phyloP scores from a whole-genome alignment of 2,113 vertebrate species.

The Gobio gobio region DNA sequence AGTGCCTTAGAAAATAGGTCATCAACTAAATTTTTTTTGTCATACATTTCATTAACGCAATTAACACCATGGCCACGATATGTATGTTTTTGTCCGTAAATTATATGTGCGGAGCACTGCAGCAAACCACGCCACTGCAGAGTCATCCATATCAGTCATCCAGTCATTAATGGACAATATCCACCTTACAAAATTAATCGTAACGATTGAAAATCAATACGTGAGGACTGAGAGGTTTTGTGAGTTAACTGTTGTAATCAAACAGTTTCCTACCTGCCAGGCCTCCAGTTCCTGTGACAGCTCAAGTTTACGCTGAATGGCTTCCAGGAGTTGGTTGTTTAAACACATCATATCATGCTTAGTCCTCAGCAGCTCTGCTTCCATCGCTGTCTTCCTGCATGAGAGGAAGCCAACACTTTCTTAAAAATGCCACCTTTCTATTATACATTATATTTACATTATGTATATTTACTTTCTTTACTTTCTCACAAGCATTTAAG shows the following conservation, averaged over 20 bases:
- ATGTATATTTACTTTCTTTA: not conserved
- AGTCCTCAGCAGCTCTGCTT: conserved; percentile 78
- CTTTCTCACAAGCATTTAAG: not conserved
- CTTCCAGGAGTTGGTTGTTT: conserved; percentile 85
- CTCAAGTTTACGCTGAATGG: conserved; percentile 83
- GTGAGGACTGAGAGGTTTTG: not conserved
- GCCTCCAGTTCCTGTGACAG: conserved; percentile 86
- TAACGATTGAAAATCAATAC: not conserved
- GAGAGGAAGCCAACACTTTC: not conserved
- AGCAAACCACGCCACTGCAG: not conserved
- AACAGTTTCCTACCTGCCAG: conserved; percentile 80
- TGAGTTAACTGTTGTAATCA: not conserved
- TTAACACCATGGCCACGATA: no score
- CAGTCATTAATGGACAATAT: not conserved
- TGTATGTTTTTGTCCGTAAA: no score
- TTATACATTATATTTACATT: not conserved
- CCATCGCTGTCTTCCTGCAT: conserved; percentile 81
- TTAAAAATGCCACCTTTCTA: not conserved
- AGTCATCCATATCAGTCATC: not conserved
- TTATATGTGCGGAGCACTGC: no score
- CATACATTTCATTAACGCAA: no score
- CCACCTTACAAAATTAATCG: not conserved
- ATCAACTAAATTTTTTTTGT: no score
- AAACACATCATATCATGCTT: conserved; percentile 78
- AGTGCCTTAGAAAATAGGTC: no score